Conservation (phyloP, 2,113 vertebrate species). For the Oncorhynchus masou region DNA sequence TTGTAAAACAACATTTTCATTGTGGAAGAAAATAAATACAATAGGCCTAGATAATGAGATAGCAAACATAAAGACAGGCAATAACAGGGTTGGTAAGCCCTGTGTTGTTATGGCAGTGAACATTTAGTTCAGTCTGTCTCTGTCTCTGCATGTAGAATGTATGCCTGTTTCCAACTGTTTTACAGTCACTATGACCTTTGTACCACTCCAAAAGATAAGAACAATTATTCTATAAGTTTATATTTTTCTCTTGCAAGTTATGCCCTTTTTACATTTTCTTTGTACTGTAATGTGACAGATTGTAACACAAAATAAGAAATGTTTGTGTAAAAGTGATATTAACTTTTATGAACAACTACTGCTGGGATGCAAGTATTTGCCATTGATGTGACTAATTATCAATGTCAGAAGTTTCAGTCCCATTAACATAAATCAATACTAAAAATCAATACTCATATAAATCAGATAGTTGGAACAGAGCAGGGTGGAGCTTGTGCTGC, state of each 20-base stretch:
- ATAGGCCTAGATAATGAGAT: not conserved
- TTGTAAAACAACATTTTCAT: not conserved
- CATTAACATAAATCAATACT: conserved; percentile 48
- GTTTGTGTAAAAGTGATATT: not conserved
- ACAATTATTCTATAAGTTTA: no score
- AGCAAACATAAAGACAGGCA: not conserved
- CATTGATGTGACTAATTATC: conserved; percentile 24
- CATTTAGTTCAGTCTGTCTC: no score
- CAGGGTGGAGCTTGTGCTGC: conserved; percentile 29
- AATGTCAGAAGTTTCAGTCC: conserved; percentile 25
- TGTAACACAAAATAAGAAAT: not conserved
- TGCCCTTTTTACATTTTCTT: no score
- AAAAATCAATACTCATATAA: conserved; percentile 36
- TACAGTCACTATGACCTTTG: no score
- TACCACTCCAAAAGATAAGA: no score
- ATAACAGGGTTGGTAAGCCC: no score
- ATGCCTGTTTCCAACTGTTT: no score
- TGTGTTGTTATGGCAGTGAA: not conserved
- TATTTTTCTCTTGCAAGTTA: no score
- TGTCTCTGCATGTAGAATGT: no score
- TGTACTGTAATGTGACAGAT: not conserved
- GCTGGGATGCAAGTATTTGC: not conserved
- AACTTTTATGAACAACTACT: no score
- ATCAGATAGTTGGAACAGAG: conserved; percentile 13
- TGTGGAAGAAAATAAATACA: not conserved